Evolutionary conservation across 2,888 invertebrate genomes (phyloP).

Genomic region (Pterostichus niger): DNA sequence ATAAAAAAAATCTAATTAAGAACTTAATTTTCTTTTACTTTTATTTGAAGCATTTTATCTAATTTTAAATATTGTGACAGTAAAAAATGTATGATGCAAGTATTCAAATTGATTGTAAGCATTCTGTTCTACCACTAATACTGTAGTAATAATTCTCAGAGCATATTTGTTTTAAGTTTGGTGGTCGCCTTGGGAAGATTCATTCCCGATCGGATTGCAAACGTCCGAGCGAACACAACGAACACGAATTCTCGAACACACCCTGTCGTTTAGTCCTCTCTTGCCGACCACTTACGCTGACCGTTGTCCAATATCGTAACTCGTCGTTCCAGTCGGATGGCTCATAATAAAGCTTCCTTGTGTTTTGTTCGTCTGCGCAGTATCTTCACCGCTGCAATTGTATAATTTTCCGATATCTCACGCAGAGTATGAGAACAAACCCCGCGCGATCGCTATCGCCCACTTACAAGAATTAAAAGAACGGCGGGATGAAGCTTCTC

Average conservation of each 20-base stretch:
- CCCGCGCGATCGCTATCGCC: neutral
- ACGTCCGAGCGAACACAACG: constrained; percentile 3
- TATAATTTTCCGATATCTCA: constrained; percentile 64
- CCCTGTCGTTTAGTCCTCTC: constrained; percentile 26
- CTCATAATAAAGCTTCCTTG: constrained; percentile 56
- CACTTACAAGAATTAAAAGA: constrained; percentile 47
- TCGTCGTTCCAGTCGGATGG: constrained; percentile 51
- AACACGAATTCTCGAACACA: constrained; percentile 32
- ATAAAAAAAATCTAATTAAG: too few relatives aligned
- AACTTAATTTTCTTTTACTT: too few relatives aligned
- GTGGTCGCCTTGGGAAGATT: neutral
- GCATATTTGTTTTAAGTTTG: neutral
- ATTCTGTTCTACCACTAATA: too few relatives aligned
- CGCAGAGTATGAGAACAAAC: constrained; percentile 24
- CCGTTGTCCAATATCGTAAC: constrained; percentile 64
- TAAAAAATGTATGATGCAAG: too few relatives aligned
- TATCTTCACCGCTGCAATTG: constrained; percentile 33
- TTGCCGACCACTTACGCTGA: constrained; percentile 43
- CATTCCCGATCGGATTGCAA: constrained; percentile 5
- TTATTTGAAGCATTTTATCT: too few relatives aligned
- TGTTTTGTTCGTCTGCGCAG: constrained; percentile 10
- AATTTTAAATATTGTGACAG: too few relatives aligned
- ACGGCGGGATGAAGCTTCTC: constrained; percentile 38
- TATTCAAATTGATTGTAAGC: too few relatives aligned
- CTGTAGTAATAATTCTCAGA: neutral